Base-by-base conservation (phyloP, 1,140 invertebrate genomes). In the Drosophila ironensis region DNA sequence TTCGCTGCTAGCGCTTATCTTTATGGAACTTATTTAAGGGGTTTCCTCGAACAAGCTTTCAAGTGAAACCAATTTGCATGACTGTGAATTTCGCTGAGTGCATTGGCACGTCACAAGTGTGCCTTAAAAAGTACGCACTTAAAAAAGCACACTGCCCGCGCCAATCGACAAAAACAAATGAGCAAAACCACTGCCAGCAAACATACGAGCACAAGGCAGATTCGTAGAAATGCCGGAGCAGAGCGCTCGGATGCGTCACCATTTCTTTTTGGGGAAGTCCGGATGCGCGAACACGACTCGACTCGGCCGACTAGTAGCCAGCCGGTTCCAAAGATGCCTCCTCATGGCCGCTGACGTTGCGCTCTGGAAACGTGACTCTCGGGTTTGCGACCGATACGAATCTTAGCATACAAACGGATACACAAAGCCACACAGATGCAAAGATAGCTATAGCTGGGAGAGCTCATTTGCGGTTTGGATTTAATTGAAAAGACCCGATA, bases 231-330 rank as follows among this genome's bases (percentile, higher is more conserved):
- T 28, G 19, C 14, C 14, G 20, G 24, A 17, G 16, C 14, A 16
- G 30, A 24, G 9, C 27, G n/a, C 3, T n/a, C 22, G 11, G 22
- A 71, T 82, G 73, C 46, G 78, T 82, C 77, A 82, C n/a, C 54
- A 73, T 82, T 82, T 82, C 77, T 84, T 78, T 84, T 72, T 82
- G 77, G 67, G 77, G 78, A 70, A 78, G 42, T 73, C 77, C 77
- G 60, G 60, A 63, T 63, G 56, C 37, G 37, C 14, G 44, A 28
- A 14, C 22, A 35, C 16, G 17, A n/a, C 16, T 3, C 11, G 24
- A 22, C 33, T 40, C 35, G 27, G 37, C 61, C 35, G 27, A 66
- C 28, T 33, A 38, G 27, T 33, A 38, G 27, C 53, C n/a, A 67
- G 61, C 66, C 64, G 52, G 66, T 57, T 69, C 25, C 38, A 48